These are phyloP conservation scores for Sisyra terminalis DNA, from an alignment of 2,888 invertebrate species.

Conservation along the genomic window DNA sequence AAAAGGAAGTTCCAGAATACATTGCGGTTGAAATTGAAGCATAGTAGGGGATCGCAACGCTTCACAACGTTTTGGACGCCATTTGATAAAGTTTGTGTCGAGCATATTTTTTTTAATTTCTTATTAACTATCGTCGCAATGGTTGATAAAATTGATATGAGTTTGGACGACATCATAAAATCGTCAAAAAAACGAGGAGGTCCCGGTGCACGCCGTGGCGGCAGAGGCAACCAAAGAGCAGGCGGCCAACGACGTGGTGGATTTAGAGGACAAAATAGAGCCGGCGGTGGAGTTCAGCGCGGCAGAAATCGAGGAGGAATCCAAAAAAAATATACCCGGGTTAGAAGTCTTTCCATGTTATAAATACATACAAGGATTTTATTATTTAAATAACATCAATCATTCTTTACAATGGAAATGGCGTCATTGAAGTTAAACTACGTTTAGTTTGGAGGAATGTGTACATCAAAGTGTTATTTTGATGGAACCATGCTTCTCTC, in stretches of 20 bases:
- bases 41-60: neutral
- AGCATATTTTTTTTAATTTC: neutral
- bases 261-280: conserved; percentile 23
- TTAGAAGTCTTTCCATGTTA: conserved; percentile 30
- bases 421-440: conserved; percentile 12
- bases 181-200: conserved; percentile 54
- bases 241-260: conserved; percentile 33
- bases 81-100: conserved; percentile 7
- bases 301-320: conserved; percentile 58
- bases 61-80: conserved; percentile 8
- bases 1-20: conserved; percentile 5
- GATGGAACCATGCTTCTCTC: conserved; percentile 4
- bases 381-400: conserved; percentile 12
- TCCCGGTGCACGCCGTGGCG: conserved; percentile 34
- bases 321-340: conserved; percentile 52
- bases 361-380: conserved; percentile 22
- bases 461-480: conserved; percentile 6
- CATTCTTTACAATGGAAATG: conserved; percentile 15
- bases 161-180: conserved; percentile 92
- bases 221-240: conserved; percentile 25
- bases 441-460: conserved; percentile 8
- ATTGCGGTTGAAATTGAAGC: conserved; percentile 4
- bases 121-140: conserved; percentile 34
- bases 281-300: conserved; percentile 37
- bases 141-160: conserved; percentile 94